Percentiles rank a stretch among this genome's conserved stretches.
phyloP scores from a whole-genome alignment of 2,888 invertebrate genomes.

The Caenorhabditis sulstoni region DNA sequence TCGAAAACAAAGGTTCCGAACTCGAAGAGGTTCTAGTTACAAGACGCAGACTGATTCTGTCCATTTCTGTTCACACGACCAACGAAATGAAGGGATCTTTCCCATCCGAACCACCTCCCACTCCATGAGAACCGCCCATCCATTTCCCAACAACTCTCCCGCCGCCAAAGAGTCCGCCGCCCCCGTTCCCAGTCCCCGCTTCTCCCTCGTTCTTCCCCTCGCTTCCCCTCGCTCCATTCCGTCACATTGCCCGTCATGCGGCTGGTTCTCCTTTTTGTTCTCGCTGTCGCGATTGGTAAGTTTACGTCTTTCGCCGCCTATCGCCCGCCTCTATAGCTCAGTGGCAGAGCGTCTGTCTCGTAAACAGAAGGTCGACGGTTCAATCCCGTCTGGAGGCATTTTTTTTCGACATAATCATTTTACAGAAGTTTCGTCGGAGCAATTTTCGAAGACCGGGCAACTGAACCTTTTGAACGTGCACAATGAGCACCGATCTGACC shows the following conservation, averaged over 20 bases:
- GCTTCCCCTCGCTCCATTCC: not conserved
- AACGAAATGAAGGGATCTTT: too few species aligned
- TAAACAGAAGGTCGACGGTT: conserved; percentile 75
- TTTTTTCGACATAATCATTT: conserved; percentile 6
- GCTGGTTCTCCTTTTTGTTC: conserved; percentile 39
- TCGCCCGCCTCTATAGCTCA: conserved; percentile 66
- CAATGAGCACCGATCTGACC: conserved; percentile 35
- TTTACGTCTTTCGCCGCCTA: not conserved
- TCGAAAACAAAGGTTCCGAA: too few species aligned
- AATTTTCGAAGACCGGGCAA: conserved; percentile 23
- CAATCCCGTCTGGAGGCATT: conserved; percentile 68
- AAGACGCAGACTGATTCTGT: too few species aligned
- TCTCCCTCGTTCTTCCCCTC: conserved; percentile 1
- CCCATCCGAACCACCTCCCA: too few species aligned
- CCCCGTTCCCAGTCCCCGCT: conserved; percentile 1
- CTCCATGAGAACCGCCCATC: too few species aligned
- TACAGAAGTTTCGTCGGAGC: conserved; percentile 7
- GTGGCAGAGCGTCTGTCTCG: conserved; percentile 77
- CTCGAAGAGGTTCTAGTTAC: too few species aligned
- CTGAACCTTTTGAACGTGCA: conserved; percentile 37
- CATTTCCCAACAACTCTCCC: too few species aligned
- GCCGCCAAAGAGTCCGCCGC: conserved; percentile 13
- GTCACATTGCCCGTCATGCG: conserved; percentile 20
- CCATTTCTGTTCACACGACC: too few species aligned
- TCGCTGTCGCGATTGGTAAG: conserved; percentile 39